phyloP scores from a whole-genome alignment of 2,888 invertebrate species.

The Meteorus colon region DNA sequence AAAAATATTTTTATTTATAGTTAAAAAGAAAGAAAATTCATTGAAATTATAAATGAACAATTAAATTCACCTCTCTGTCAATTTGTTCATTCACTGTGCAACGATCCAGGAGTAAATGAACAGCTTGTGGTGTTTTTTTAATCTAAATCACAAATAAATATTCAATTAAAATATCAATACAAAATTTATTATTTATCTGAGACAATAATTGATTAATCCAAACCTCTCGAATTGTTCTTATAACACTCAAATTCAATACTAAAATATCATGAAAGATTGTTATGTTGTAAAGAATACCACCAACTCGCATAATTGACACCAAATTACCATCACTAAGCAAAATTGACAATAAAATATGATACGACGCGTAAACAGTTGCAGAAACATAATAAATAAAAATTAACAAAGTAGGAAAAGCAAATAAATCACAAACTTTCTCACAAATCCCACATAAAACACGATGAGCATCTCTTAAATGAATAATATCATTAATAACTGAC shows the following conservation, averaged over 20 bases:
- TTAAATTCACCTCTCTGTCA: constrained; percentile 36
- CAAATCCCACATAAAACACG: constrained; percentile 32
- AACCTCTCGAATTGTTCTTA: constrained; percentile 36
- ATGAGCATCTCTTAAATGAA: constrained; percentile 29
- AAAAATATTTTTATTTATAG: neutral
- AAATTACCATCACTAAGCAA: neutral
- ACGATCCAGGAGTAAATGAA: constrained; percentile 40
- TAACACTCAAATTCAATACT: neutral
- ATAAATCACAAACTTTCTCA: constrained; percentile 36
- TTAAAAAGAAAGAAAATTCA: neutral
- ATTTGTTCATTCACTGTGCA: constrained; percentile 29
- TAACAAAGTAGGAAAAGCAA: constrained; percentile 37
- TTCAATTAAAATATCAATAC: no score
- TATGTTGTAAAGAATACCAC: neutral
- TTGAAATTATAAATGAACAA: neutral
- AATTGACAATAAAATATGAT: constrained; percentile 34
- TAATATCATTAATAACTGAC: constrained; percentile 1
- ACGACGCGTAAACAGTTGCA: constrained; percentile 31
- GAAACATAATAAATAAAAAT: constrained; percentile 1
- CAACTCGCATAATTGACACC: neutral
- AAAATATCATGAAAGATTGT: no score
- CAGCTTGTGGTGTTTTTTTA: constrained; percentile 22
- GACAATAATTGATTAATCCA: no score
- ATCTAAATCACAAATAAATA: constrained; percentile 19
- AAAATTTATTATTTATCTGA: neutral